phyloP scores from a whole-genome alignment of 2,888 invertebrate genomes.

The Diaphora mendica region DNA sequence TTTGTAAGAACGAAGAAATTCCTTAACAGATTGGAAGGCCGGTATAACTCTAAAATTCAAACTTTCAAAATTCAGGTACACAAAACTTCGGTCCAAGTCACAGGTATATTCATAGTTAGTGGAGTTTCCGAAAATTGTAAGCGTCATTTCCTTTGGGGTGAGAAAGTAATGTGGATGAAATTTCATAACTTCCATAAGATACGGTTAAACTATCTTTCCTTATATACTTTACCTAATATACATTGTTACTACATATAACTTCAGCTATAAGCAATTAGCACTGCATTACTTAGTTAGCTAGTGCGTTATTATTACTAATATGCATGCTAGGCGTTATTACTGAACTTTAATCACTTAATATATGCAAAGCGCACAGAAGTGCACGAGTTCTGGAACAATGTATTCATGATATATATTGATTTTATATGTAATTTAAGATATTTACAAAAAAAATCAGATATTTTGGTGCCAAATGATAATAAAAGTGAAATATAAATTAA shows the following conservation, averaged over 20 bases:
- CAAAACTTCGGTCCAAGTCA: neutral
- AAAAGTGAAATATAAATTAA: too few relatives aligned
- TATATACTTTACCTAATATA: neutral
- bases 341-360: neutral
- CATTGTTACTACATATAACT: neutral
- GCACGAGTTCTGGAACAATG: neutral
- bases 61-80: neutral
- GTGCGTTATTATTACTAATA: neutral
- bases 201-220: neutral
- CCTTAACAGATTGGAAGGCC: neutral
- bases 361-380: neutral
- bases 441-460: too few relatives aligned
- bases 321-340: neutral
- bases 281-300: neutral
- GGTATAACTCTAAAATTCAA: neutral
- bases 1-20: neutral
- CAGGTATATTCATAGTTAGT: neutral
- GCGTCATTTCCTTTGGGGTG: neutral
- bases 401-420: neutral
- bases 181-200: neutral
- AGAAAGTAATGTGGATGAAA: neutral
- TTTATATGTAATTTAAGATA: too few relatives aligned
- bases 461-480: too few relatives aligned
- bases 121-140: neutral
- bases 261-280: neutral